Evolutionary conservation across 2,888 invertebrate genomes (phyloP).

Genomic region (Caenorhabditis sp.): DNA sequence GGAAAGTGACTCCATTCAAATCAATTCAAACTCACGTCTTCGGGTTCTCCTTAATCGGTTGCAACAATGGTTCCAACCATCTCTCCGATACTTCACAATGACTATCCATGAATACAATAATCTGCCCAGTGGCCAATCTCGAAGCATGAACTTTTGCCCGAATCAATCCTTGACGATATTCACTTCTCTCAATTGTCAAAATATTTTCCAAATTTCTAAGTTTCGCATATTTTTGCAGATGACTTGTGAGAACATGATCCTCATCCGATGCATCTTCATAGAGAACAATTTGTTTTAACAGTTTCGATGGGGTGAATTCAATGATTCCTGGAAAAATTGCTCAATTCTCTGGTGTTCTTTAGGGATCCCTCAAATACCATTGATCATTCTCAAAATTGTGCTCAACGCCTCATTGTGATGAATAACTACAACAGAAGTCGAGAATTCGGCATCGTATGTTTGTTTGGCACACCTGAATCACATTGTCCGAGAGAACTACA

Average conservation of each 20-base stretch:
- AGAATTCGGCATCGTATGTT: slow-evolving; percentile 47
- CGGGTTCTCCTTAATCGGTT: slow-evolving; percentile 80
- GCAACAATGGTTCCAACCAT: slow-evolving; percentile 92
- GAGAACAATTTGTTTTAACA: slow-evolving; percentile 70
- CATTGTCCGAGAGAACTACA: slow-evolving; percentile 7
- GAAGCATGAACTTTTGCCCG: slow-evolving; percentile 77
- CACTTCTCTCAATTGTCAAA: slow-evolving; percentile 43
- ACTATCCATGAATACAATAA: slow-evolving; percentile 93
- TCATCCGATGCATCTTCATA: slow-evolving; percentile 70
- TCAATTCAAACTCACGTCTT: slow-evolving; percentile 38
- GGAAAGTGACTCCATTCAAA: too few relatives aligned
- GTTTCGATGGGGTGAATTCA: slow-evolving; percentile 55
- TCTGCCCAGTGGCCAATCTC: slow-evolving; percentile 87
- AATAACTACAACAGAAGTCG: slow-evolving; percentile 84
- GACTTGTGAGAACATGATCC: slow-evolving; percentile 40
- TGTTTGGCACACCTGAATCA: slow-evolving; percentile 53
- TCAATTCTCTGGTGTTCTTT: too few relatives aligned
- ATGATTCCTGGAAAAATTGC: slow-evolving; percentile 39
- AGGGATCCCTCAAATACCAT: too few relatives aligned
- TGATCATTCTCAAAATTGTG: slow-evolving; percentile 81
- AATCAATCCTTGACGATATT: slow-evolving; percentile 52
- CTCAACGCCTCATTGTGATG: slow-evolving; percentile 99
- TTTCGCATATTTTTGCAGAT: slow-evolving; percentile 56
- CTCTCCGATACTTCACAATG: slow-evolving; percentile 93
- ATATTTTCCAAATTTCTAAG: slow-evolving; percentile 43